Evolutionary conservation across 2,113 vertebrate species (phyloP).

Genomic region (Pterocles burchelli): DNA sequence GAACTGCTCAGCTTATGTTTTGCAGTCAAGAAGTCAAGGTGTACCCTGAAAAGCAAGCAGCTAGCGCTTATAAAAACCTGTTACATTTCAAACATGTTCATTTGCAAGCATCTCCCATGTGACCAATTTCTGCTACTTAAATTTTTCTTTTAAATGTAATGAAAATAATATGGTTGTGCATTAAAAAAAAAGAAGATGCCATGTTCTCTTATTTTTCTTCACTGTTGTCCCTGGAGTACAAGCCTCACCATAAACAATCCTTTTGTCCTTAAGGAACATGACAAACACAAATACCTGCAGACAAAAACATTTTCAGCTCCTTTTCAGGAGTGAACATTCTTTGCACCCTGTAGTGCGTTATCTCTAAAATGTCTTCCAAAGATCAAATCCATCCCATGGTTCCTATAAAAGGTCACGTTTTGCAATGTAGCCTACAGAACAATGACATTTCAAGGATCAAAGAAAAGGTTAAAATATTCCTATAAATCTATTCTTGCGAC

Average conservation of each 20-base stretch:
- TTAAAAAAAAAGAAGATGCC: not conserved
- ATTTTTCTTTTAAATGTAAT: slow-evolving; percentile 9
- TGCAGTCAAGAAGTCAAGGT: not conserved
- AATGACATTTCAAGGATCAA: slow-evolving; percentile 88
- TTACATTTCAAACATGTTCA: not conserved
- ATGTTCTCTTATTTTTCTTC: not conserved
- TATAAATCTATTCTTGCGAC: slow-evolving; percentile 83
- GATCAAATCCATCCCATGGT: slow-evolving; percentile 65
- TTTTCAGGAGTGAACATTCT: slow-evolving; percentile 22
- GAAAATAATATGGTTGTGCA: not conserved
- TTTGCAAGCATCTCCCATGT: not conserved
- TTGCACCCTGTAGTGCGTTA: slow-evolving; percentile 67
- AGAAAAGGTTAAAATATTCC: slow-evolving; percentile 89
- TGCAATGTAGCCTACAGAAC: slow-evolving; percentile 80
- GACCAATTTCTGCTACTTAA: not conserved
- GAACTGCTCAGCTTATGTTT: not conserved
- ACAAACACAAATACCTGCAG: slow-evolving; percentile 7
- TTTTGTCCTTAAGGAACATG: not conserved
- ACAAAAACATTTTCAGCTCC: slow-evolving; percentile 40
- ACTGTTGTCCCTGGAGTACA: not conserved
- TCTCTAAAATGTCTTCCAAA: slow-evolving; percentile 73
- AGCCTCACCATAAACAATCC: not conserved
- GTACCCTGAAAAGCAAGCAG: not conserved
- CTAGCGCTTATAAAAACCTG: not conserved
- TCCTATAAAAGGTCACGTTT: slow-evolving; percentile 80